Base-by-base conservation (phyloP, 2,113 vertebrate species). In the Neofelis nebulosa region DNA sequence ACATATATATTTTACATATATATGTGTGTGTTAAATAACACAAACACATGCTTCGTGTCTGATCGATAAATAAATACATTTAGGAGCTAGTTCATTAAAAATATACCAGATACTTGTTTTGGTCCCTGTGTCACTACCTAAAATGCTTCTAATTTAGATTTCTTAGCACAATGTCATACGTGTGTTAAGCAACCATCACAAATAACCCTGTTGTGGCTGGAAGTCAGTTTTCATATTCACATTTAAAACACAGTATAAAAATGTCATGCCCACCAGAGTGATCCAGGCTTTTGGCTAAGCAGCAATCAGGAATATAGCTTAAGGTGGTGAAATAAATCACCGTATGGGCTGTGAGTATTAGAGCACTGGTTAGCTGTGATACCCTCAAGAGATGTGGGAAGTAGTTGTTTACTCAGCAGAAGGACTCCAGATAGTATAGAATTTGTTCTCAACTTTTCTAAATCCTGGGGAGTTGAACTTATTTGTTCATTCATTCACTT, bases 181-280 rank as follows among this genome's bases (percentile, higher is more conserved):
- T 68, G 45, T 94, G 45, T 94, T 91, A 89, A 94, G 63, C 57
- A 76, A 57, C 55, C 16, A 45, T 87, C 21, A 31, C 50, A 94
- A 90, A 76, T 78, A 83, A 93, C 7, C 33, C 31, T 33, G 15
- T 71, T 80, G 38, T 91, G 71, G 48, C 93, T 93, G 74, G 91
- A 98, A 98, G 95, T 97, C 93, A 97, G 95, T 92, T 93, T 98
- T 96, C 92, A 88, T 88, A 97, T 98, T 98, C 89, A 97, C 50
- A 78, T 92, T 89, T 98, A 97, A 98, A 98, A 98, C 41, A 98
- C 92, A 36, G 95, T 91, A 95, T 93, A 96, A 98, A 98, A 98
- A 94, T 38, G 63, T 94, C 93, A 96, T 95, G 87, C 93, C 90
- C 73, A 97, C 81, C 89, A 83, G 97, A 98, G 91, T 98, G 97